Base-by-base conservation (phyloP, 2,797 vertebrate species). In the Chelmon rostratus region DNA sequence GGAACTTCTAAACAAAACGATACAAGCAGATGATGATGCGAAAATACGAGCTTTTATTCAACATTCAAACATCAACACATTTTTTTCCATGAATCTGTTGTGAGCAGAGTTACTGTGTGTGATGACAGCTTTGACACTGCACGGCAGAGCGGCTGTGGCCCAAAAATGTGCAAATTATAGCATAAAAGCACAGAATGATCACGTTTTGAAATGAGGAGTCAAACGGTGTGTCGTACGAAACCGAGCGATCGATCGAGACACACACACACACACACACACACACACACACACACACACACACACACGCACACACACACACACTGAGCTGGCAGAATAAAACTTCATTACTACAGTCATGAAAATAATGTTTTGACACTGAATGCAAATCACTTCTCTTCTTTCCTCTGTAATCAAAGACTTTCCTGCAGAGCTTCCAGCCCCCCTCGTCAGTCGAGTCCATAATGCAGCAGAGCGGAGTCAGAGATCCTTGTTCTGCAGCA, bases 301-400 rank as follows among this genome's bases (percentile, higher is more conserved):
- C 33, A 33, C n/a, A n/a, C 7, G 57, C 53, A 57, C 52, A 31
- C 50, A 68, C 40, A 46, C 44, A 59, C 31, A 6, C 15, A 16
- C 1, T 8, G 54, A 23, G 54, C n/a, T n/a, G n/a, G n/a, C n/a
- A n/a, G n/a, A n/a, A 40, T 71, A 62, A 52, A 6, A 46, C 38
- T 47, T 53, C 37, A 37, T 25, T 37, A 58, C 37, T 1, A 13
- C 31, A 54, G 21, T 23, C 33, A 23, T 40, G 54, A 47, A 58
- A 59, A 46, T 52, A 21, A 15, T 53, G 33, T 61, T 76, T 71
- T 71, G 71, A 76, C 49, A 67, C 38, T 31, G 42, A 57, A 82
- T 68, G 69, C 44, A 78, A 52, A 78, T 63, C 42, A 5, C 19
- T 47, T 62, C 46, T 9, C 65, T 35, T 46, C n/a, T 9, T 19